Evolutionary conservation across 1,140 invertebrate genomes (phyloP).

Genomic region (Rhopalosiphum padi): DNA sequence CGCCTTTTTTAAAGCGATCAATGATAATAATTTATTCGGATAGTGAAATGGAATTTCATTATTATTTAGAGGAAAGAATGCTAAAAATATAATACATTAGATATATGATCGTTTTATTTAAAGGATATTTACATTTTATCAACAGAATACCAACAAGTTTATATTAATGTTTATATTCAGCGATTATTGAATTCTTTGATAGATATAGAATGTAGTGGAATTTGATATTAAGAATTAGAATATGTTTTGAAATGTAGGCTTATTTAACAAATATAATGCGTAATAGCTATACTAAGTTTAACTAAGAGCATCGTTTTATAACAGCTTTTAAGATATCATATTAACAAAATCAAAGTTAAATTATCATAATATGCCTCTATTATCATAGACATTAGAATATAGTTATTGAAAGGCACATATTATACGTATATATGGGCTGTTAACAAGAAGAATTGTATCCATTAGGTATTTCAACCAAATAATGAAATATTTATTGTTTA

Average conservation of each 20-base stretch:
- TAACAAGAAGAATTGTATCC: background rate
- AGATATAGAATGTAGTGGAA: background rate
- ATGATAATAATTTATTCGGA: slow-evolving; percentile 17
- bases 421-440: background rate
- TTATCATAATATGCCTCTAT: background rate
- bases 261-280: background rate
- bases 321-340: background rate
- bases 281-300: background rate
- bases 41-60: slow-evolving; percentile 10
- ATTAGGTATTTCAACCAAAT: background rate
- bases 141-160: background rate
- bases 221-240: background rate
- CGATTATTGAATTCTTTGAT: background rate
- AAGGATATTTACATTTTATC: background rate
- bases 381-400: background rate
- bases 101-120: background rate
- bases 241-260: background rate
- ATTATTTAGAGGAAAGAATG: background rate
- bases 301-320: background rate
- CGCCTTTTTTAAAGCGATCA: background rate
- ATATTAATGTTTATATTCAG: background rate
- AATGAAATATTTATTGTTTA: background rate
- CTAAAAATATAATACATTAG: background rate
- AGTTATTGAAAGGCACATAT: too few relatives aligned
- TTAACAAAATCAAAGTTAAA: background rate